phyloP scores from a whole-genome alignment of 2,797 vertebrate species.

The Scolopax bukidnonensis region DNA sequence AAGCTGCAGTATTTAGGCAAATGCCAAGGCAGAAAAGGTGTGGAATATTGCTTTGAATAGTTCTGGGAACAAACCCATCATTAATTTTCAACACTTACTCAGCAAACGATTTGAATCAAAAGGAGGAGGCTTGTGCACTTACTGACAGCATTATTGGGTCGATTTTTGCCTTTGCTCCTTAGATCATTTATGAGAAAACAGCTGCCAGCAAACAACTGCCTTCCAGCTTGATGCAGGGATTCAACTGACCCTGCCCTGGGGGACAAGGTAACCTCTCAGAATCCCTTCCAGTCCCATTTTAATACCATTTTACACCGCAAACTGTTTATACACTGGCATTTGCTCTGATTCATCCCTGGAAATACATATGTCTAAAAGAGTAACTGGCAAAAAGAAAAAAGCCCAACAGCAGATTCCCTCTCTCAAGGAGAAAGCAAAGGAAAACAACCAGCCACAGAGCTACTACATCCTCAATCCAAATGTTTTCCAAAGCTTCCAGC shows the following conservation, averaged over 20 bases:
- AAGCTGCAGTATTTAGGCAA: not conserved
- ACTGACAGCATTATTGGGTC: not conserved
- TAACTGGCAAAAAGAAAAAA: not conserved
- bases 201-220: not conserved
- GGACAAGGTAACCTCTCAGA: not conserved
- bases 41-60: not conserved
- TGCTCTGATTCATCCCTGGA: slow-evolving; percentile 19
- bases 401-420: not conserved
- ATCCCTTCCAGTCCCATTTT: not conserved
- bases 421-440: slow-evolving; percentile 34
- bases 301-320: not conserved
- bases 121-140: not conserved
- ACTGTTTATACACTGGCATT: not conserved
- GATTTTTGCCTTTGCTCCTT: slow-evolving; percentile 12
- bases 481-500: slow-evolving; percentile 51
- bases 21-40: not conserved
- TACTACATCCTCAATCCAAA: not conserved
- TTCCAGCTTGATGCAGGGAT: not conserved
- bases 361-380: slow-evolving; percentile 1
- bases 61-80: slow-evolving; percentile 36
- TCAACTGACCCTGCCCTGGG: not conserved
- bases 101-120: slow-evolving; percentile 5
- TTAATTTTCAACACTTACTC: slow-evolving; percentile 38
- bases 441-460: not conserved
- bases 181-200: slow-evolving; percentile 10